These are phyloP conservation scores for Diphyllodes magnificus DNA, from an alignment of 2,113 vertebrate genomes.

Conservation along the genomic window DNA sequence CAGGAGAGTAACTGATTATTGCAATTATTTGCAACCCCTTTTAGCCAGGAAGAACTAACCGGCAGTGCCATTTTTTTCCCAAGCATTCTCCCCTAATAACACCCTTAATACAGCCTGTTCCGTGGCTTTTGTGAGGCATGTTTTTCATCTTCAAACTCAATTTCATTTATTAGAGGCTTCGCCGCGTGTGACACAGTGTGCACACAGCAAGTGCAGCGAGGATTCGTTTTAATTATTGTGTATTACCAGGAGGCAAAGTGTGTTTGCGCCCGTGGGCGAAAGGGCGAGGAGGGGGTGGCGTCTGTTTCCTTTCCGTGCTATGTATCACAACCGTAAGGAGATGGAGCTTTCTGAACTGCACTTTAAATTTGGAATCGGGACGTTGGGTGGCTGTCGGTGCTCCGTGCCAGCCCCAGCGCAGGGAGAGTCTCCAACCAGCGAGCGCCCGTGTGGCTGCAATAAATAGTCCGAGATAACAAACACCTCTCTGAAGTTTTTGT, in stretches of 20 bases:
- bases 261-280: neutral
- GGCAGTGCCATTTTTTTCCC: neutral
- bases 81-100: conserved; percentile 44
- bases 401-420: accelerated
- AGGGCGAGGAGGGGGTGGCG: neutral
- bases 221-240: neutral
- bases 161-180: conserved; percentile 44
- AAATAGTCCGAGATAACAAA: conserved; percentile 60
- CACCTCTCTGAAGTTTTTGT: conserved; percentile 33
- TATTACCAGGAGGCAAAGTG: neutral
- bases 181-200: neutral
- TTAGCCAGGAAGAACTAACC: neutral
- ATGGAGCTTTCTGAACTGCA: neutral
- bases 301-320: neutral
- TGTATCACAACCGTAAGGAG: neutral
- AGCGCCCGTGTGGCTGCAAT: conserved; percentile 19
- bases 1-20: conserved; percentile 2
- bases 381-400: neutral
- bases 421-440: neutral
- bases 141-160: conserved; percentile 53
- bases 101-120: conserved; percentile 33
- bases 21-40: conserved; percentile 12
- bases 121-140: conserved; percentile 2
- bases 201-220: conserved; percentile 7
- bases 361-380: neutral